Base-by-base conservation (phyloP, 2,113 vertebrate genomes). In the Sylvicapra grimmia region DNA sequence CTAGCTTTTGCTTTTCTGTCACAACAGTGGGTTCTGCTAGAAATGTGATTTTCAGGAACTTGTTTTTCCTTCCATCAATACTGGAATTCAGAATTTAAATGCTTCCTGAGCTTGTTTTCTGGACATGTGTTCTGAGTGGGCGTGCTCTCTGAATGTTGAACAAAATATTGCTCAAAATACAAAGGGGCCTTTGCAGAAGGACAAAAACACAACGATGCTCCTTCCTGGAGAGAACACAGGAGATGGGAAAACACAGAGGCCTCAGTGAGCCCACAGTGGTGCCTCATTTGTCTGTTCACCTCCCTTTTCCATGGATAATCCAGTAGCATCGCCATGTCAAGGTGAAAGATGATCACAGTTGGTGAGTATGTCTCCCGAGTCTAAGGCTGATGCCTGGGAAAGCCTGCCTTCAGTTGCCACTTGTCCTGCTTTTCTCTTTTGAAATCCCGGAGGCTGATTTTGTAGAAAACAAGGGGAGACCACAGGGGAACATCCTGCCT, bases 1-100 rank as follows among this genome's bases (percentile, higher is more conserved):
- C 4, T 10, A 5, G 40, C 8, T 94, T 93, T 86, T 93, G 36
- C 63, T 97, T 96, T 95, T 77, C 90, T 97, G 8, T 83, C 53
- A 75, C 1, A 54, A 58, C 33, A 90, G 68, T 12, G 79, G 75
- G 68, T 36, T n/a, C 53, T 51, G 29, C 79, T 13, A 86, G 90
- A 89, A 53, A 86, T 54, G 5, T 65, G 51, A 80, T 86, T 63
- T 92, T 79, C 5, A 93, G 88, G 54, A 93, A 87, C 53, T 72
- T 93, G 25, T 68, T 92, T 97, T 94, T 96, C 53, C 79, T 95
- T 77, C 49, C 77, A 80, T 84, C 61, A 23, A 7, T 47, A 56
- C 63, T 91, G 49, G 56, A 96, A 68, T 33, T 33, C 8, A 33
- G 61, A 89, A 33, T 85, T 93, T 53, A 65, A 79, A 53, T 56